phyloP scores from a whole-genome alignment of 2,888 invertebrate genomes.

The Chymomyza fuscimana region DNA sequence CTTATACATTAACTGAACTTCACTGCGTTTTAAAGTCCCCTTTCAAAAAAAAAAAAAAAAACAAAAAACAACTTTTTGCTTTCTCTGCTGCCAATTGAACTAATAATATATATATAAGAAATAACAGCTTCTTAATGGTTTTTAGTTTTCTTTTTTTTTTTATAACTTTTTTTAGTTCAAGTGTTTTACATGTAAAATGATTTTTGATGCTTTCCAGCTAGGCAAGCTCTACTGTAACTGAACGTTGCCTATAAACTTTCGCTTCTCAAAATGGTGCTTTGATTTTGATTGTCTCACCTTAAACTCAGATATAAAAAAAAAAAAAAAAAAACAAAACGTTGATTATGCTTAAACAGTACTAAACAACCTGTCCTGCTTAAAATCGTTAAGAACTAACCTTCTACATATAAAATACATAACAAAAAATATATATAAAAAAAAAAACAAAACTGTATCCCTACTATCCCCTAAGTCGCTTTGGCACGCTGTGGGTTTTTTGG shows the following conservation, averaged over 20 bases:
- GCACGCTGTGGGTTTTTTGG: constrained; percentile 85
- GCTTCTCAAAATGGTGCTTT: constrained; percentile 55
- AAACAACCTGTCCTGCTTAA: constrained; percentile 31
- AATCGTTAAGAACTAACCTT: constrained; percentile 1
- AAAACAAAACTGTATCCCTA: constrained; percentile 31
- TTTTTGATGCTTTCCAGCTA: constrained; percentile 37
- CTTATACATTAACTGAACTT: constrained; percentile 39
- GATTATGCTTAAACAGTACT: neutral
- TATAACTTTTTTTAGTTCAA: neutral
- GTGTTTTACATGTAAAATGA: constrained; percentile 19
- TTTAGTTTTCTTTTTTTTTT: constrained; percentile 52
- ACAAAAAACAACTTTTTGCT: constrained; percentile 35
- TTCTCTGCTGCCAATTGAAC: constrained; percentile 5
- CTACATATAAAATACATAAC: constrained; percentile 14
- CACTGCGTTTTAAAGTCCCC: constrained; percentile 54
- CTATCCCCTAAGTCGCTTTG: constrained; percentile 80
- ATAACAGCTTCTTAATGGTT: constrained; percentile 72
- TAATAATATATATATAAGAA: constrained; percentile 43
- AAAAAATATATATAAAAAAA: constrained; percentile 11
- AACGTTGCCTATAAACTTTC: constrained; percentile 58
- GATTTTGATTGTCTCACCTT: constrained; percentile 48
- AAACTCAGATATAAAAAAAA: constrained; percentile 14
- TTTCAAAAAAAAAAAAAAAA: constrained; percentile 57
- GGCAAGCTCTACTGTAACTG: constrained; percentile 50
- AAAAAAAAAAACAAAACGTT: constrained; percentile 13